Evolutionary conservation across 2,113 vertebrate genomes (phyloP).

Genomic region (Dasypus novemcinctus): DNA sequence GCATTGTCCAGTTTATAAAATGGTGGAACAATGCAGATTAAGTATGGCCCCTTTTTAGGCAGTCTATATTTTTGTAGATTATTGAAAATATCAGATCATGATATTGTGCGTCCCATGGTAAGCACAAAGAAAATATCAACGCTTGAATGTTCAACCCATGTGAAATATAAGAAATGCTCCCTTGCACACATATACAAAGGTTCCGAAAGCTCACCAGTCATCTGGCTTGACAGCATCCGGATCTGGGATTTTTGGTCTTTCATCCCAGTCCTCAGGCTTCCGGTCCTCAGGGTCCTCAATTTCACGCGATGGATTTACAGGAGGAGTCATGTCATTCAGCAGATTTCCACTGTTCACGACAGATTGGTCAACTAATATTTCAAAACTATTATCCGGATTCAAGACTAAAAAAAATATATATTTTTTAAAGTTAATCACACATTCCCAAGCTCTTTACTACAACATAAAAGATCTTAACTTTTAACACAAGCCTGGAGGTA

Average conservation of each 20-base stretch:
- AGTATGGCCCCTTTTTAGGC: background rate
- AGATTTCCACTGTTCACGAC: conserved; percentile 96
- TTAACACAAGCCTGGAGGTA: background rate
- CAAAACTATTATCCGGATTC: conserved; percentile 97
- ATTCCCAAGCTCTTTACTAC: background rate
- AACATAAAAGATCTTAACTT: background rate
- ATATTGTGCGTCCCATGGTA: too few relatives aligned
- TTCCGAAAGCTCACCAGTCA: conserved; percentile 89
- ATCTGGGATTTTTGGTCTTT: conserved; percentile 97
- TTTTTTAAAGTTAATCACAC: background rate
- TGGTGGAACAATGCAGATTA: background rate
- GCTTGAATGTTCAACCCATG: background rate
- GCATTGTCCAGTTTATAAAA: background rate
- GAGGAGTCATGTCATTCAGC: conserved; percentile 92
- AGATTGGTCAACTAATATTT: conserved; percentile 94
- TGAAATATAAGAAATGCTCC: background rate
- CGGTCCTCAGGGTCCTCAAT: conserved; percentile 97
- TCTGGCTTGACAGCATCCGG: conserved; percentile 95
- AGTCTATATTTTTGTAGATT: background rate
- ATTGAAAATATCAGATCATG: background rate
- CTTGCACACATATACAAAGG: background rate
- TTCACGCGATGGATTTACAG: conserved; percentile 94
- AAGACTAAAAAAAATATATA: conserved; percentile 85
- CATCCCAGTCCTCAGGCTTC: conserved; percentile 99
- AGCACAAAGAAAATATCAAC: background rate